phyloP scores from a whole-genome alignment of 2,113 vertebrate species.

The Dissostichus mawsoni region DNA sequence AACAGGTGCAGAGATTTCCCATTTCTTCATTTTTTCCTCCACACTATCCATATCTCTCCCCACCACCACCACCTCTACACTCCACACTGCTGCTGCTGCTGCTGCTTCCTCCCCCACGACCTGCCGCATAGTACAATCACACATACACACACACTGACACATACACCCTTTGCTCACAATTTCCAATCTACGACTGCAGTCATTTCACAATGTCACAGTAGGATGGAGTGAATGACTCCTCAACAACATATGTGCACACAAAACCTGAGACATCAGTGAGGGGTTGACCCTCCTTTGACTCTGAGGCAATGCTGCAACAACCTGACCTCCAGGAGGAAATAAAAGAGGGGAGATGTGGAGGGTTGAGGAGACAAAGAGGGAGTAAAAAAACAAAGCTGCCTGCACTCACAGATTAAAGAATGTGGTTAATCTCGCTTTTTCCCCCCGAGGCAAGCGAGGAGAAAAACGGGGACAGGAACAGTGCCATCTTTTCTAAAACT shows the following conservation, averaged over 20 bases:
- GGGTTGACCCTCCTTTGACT: slow-evolving; percentile 49
- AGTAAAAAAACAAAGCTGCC: slow-evolving; percentile 41
- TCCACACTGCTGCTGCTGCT: slow-evolving; percentile 53
- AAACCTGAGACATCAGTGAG: slow-evolving; percentile 7
- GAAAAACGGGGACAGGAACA: neutral
- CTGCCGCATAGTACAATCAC: slow-evolving; percentile 79
- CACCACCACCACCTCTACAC: slow-evolving; percentile 42
- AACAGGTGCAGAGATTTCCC: slow-evolving; percentile 86
- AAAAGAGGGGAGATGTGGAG: neutral
- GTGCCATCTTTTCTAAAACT: neutral
- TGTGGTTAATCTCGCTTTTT: slow-evolving; percentile 4
- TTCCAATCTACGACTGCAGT: slow-evolving; percentile 80
- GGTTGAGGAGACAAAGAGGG: slow-evolving; percentile 47
- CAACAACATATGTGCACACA: slow-evolving; percentile 12
- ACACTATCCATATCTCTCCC: slow-evolving; percentile 78
- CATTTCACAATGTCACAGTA: slow-evolving; percentile 82
- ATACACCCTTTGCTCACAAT: slow-evolving; percentile 38
- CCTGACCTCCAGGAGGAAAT: slow-evolving; percentile 57
- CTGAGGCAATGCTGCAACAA: slow-evolving; percentile 39
- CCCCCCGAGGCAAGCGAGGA: neutral
- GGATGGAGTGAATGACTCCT: slow-evolving; percentile 49
- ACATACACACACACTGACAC: slow-evolving; percentile 27
- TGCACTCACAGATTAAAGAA: slow-evolving; percentile 7
- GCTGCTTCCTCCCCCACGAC: slow-evolving; percentile 76
- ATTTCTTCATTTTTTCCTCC: slow-evolving; percentile 79